A percentile compares a stretch with the other conserved stretches of the same genome.
Conservation (phyloP, 2,888 invertebrate genomes). For the Galerucella calmariensis region DNA sequence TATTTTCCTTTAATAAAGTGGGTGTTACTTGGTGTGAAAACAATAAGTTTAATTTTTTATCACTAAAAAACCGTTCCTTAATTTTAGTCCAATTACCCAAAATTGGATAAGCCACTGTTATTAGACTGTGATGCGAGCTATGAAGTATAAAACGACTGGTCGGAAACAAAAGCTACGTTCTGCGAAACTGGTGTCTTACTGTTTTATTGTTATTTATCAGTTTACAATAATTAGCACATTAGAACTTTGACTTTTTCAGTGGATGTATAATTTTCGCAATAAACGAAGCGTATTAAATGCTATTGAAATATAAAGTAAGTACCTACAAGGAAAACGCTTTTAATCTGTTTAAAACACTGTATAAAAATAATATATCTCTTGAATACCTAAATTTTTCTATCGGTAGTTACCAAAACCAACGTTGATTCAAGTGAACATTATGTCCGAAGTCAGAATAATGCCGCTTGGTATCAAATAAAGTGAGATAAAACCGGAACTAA, state of each 20-base stretch:
- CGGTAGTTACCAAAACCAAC: too few relatives aligned
- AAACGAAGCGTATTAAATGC: not conserved
- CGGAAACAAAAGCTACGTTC: constrained; percentile 18
- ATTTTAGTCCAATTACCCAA: not conserved
- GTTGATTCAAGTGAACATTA: too few relatives aligned
- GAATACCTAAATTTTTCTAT: too few relatives aligned
- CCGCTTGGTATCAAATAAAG: too few relatives aligned
- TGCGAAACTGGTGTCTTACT: constrained; percentile 17
- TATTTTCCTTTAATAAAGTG: too few relatives aligned
- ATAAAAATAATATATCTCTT: too few relatives aligned
- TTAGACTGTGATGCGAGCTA: constrained; percentile 14
- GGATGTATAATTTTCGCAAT: not conserved
- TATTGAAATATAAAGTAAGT: not conserved
- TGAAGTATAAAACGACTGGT: constrained; percentile 14
- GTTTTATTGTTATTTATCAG: constrained; percentile 25
- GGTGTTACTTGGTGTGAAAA: too few relatives aligned
- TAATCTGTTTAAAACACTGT: too few relatives aligned
- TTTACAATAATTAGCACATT: constrained; percentile 23
- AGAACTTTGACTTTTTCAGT: constrained; percentile 15
- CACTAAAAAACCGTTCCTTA: not conserved
- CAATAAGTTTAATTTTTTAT: not conserved
- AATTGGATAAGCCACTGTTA: constrained; percentile 18
- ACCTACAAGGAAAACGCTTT: too few relatives aligned
- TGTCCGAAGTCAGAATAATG: too few relatives aligned
- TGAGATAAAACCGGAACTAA: too few relatives aligned